Evolutionary conservation across 2,888 invertebrate genomes (phyloP), one percentile per base, ranked within the genome.

Genomic region (Drosophila phalerata): DNA sequence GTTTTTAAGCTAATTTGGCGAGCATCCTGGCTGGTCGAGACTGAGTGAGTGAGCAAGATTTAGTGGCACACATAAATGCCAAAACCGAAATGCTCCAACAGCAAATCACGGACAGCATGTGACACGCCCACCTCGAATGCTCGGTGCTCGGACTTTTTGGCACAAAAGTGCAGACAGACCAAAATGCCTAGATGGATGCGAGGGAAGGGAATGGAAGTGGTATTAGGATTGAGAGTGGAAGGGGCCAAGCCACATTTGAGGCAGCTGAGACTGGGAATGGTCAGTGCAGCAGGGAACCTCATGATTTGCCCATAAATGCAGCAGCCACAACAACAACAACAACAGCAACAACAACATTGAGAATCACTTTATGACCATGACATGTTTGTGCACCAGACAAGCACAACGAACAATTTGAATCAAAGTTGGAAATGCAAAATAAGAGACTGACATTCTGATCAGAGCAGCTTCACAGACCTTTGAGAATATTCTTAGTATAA

Each of bases 301-400:
- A 91, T 91, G 91, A 91, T 89, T 91, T 89, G 76, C 71, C 89
- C 89, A 91, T 91, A 89, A 91, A 89, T 87, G 84, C 80, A 71
- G 53, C 67, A 71, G 55, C 73, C 72, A 49, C 85, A 81, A 71
- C 82, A 81, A 58, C 79, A 79, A 67, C 73, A 74, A 80, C 52
- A 67, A 38, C 47, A 42, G 6, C 37, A 37, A 22, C 10, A 28
- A 17, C 30, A 38, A n/a, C 37, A 49, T 25, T 32, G 51, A 28
- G n/a, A 40, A 38, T n/a, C n/a, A 25, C n/a, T 25, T 17, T 49
- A 43, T 60, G 69, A 64, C 61, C 69, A 65, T 77, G 76, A 79
- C 79, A 77, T 79, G 77, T 70, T 77, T 79, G 71, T 66, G 79
- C 76, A 47, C 25, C 75, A 79, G 76, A 75, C 76, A 75, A 75